A percentile compares a stretch with the other conserved stretches of the same genome.
These are phyloP conservation scores for Vollenhovia emeryi DNA, from an alignment of 1,140 invertebrate genomes.

Conservation along the genomic window DNA sequence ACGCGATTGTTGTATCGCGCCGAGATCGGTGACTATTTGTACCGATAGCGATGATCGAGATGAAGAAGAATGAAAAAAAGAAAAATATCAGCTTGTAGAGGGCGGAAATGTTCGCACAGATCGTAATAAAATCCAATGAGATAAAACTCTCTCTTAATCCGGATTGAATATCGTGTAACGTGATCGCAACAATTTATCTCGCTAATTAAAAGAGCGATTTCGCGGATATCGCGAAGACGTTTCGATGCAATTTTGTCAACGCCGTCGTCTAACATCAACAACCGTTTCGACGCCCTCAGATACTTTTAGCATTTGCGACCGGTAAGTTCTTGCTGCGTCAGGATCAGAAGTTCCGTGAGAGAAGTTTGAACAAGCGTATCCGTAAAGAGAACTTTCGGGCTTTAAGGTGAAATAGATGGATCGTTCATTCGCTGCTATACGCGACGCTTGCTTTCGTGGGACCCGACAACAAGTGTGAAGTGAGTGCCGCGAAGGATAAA, in stretches of 20 bases:
- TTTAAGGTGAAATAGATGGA: constrained; percentile 51
- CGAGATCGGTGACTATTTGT: background rate
- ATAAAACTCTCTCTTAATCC: background rate
- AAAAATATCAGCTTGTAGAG: background rate
- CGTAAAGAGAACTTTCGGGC: constrained; percentile 60
- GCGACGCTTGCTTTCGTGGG: constrained; percentile 47
- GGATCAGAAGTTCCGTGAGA: constrained; percentile 48
- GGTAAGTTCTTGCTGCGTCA: constrained; percentile 11
- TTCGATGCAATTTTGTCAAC: background rate
- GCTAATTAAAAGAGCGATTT: background rate
- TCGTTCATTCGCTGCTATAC: constrained; percentile 45
- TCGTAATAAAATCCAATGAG: background rate
- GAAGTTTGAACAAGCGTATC: constrained; percentile 10
- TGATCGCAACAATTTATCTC: background rate
- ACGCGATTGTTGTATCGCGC: background rate
- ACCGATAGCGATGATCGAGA: background rate
- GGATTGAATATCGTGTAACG: background rate
- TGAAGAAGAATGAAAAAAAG: background rate
- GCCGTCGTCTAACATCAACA: background rate
- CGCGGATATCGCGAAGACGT: background rate
- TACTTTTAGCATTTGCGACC: background rate
- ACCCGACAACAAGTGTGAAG: constrained; percentile 39
- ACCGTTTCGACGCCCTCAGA: background rate
- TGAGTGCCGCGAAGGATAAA: constrained; percentile 37
- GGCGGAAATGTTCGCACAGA: background rate